phyloP scores from a whole-genome alignment of 2,113 vertebrate species.

The Rhabdornis inornatus region DNA sequence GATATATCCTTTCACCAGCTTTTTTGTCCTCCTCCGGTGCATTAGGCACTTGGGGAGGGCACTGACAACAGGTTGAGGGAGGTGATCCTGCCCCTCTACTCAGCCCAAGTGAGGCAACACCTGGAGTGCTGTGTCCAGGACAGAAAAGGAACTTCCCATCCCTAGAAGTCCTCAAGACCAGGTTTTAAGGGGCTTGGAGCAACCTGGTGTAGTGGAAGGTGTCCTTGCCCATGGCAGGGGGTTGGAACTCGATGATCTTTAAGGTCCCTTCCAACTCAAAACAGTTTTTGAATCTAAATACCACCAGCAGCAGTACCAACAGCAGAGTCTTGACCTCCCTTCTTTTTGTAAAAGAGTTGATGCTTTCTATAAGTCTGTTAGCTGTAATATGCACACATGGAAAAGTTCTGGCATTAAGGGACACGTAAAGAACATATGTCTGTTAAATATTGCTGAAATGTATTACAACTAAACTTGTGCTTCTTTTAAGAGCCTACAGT shows the following conservation, averaged over 20 bases:
- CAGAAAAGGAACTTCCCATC: neutral
- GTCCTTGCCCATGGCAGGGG: neutral
- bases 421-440: neutral
- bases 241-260: rapidly evolving
- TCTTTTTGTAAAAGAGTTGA: neutral
- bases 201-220: neutral
- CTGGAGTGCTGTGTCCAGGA: neutral
- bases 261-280: neutral
- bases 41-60: too few species aligned
- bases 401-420: neutral
- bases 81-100: neutral
- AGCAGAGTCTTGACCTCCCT: rapidly evolving
- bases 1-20: neutral
- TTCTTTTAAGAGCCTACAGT: neutral
- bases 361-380: neutral
- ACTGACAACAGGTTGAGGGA: too few species aligned
- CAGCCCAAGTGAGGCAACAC: neutral
- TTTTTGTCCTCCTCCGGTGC: neutral
- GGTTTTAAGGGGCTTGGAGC: neutral
- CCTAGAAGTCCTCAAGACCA: neutral
- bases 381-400: neutral
- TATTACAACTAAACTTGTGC: neutral
- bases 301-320: neutral
- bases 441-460: neutral
- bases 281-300: neutral